Evolutionary conservation across 2,888 invertebrate genomes (phyloP), one percentile per base, ranked within the genome.

Genomic region (Oconnorella tubifera): DNA sequence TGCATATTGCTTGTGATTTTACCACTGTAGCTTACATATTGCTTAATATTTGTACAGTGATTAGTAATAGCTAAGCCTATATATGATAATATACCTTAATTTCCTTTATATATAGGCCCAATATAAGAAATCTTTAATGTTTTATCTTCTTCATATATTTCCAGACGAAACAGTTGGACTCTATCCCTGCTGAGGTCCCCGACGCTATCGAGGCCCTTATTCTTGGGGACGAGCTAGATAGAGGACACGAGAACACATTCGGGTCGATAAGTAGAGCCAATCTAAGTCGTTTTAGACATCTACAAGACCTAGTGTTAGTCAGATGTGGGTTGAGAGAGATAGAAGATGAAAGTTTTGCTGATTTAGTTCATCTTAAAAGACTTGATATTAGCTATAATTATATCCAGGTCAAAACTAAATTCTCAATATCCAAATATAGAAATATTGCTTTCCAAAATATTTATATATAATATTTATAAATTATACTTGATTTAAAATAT

Each of bases 251-350:
- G 53, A 70, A 70, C 55, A 57, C 59, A n/a, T 70, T 72, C 49
- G 33, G 53, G 2, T 31, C 62, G 14, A 56, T 71, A 19, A 62
- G 59, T 10, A 40, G 62, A 31, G 58, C 31, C 10, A 72, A 72
- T 60, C 68, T 72, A 58, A 62, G 70, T 10, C 57, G 62, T 2
- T 68, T 68, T 49, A 28, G 51, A 10, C 63, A 63, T 33, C 64
- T 72, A 23, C 66, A 61, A 27, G 70, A 72, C 28, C 61, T 72
- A 14, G 19, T 49, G 2, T 55, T 72, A n/a, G 56, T 70, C 51
- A 63, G 66, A 40, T 72, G 72, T 57, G 71, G 70, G 32, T 65
- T 72, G 27, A 65, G 66, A 56, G 60, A 65, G n/a, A 67, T 73
- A 28, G 49, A 56, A 14, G 55, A 59, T n/a, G 64, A 67, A 23